A percentile compares a stretch with the other conserved stretches of the same genome.
Conservation (phyloP, 2,113 vertebrate genomes). For the Gallinago jamesoni region DNA sequence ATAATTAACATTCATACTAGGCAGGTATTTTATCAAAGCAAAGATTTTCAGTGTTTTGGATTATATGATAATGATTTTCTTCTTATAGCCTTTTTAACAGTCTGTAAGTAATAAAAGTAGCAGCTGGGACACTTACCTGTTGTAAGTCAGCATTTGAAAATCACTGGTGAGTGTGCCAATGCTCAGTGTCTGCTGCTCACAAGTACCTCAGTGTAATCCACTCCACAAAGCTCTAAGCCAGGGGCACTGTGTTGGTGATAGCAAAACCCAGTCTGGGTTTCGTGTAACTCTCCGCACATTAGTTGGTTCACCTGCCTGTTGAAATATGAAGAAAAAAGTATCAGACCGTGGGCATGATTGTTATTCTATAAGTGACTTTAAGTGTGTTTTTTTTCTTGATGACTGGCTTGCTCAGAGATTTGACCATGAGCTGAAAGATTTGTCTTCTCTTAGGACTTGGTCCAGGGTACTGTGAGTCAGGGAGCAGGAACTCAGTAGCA, state of each 20-base stretch:
- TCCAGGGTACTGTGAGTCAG: not conserved
- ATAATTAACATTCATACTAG: not conserved
- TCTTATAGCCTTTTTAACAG: not conserved
- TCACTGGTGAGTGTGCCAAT: not conserved
- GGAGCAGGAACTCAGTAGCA: not conserved
- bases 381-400: not conserved
- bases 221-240: not conserved
- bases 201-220: not conserved
- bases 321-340: not conserved
- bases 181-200: not conserved
- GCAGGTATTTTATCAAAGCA: not conserved
- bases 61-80: not conserved
- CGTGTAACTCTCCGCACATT: not conserved
- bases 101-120: not conserved
- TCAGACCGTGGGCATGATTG: not conserved
- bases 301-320: not conserved
- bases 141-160: not conserved
- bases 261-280: not conserved
- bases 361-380: not conserved
- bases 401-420: not conserved
- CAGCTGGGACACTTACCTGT: not conserved
- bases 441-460: not conserved
- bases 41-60: not conserved
- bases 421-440: not conserved
- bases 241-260: not conserved